These are phyloP conservation scores for Odontomachus brunneus DNA, from an alignment of 1,140 invertebrate species.

Conservation along the genomic window DNA sequence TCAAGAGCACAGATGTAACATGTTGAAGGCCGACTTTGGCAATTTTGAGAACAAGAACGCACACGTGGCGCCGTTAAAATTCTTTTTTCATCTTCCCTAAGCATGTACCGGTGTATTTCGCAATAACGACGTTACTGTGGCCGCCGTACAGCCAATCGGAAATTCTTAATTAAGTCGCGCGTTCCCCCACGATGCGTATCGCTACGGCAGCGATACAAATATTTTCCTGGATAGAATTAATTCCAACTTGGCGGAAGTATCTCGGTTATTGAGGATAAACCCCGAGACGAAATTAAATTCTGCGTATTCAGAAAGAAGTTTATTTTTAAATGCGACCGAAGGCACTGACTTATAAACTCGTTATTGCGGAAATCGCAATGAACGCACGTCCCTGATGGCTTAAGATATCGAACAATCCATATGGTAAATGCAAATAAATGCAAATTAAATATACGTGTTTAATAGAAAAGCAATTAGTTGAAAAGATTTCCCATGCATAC, in stretches of 20 bases:
- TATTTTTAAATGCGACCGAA: conserved; percentile 34
- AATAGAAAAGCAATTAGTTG: no score
- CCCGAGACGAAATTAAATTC: conserved; percentile 65
- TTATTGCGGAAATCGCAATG: conserved; percentile 3
- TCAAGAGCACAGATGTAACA: background rate
- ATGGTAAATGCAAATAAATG: background rate
- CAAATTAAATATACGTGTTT: no score
- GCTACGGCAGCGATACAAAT: conserved; percentile 58
- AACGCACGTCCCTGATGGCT: background rate
- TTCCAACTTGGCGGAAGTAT: conserved; percentile 35
- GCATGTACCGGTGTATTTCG: background rate
- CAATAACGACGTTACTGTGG: conserved; percentile 26
- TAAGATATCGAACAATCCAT: background rate
- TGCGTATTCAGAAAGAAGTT: conserved; percentile 46
- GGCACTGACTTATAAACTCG: conserved; percentile 10
- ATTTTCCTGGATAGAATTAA: conserved; percentile 58
- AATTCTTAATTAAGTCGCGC: conserved; percentile 56
- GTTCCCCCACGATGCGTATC: conserved; percentile 40
- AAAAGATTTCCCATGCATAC: no score
- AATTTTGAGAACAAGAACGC: conserved; percentile 12
- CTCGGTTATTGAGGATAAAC: conserved; percentile 60
- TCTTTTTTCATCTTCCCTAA: conserved; percentile 21
- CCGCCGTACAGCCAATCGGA: conserved; percentile 41
- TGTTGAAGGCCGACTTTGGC: background rate
- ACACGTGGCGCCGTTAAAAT: conserved; percentile 25